Evolutionary conservation across 2,888 invertebrate species (phyloP), one percentile per base, ranked within the genome.

Genomic region (Lithophane semibrunnea): DNA sequence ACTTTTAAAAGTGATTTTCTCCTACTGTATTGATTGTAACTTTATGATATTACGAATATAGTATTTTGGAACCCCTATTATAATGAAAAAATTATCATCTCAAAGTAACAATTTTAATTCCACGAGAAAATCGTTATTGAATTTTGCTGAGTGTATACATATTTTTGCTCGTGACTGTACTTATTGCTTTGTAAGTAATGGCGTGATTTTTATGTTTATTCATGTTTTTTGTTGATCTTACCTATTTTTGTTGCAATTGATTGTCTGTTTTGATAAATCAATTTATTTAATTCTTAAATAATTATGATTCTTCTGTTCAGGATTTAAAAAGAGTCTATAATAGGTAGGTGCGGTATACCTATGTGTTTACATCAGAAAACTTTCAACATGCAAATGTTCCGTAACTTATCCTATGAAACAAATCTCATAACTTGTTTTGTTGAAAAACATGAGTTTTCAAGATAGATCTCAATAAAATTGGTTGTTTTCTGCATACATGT

Each of bases 171-270:
- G n/a, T n/a, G n/a, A n/a, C n/a, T n/a, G n/a, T n/a, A 56, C 54
- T 69, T 73, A 56, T 61, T 47, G 52, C n/a, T 69, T 18, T 54
- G 37, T 58, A 52, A 82, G 70, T 77, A 66, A 66, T 58, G 64
- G 56, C 64, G 24, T 67, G 44, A 49, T 56, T 66, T 58, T n/a
- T 24, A 58, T 52, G 24, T 77, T 63, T 63, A 18, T 29, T 49
- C 10, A 24, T 24, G 18, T 66, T 60, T 29, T 49, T 60, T 9
- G 58, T 29, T 47, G 49, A n/a, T 16, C 21, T 21, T 64, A 42
- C 49, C 2, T 42, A 52, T n/a, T 24, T n/a, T 42, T 5, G n/a
- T n/a, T 68, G 2, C 13, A 21, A 13, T 29, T 13, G 13, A 24
- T 58, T 24, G 13, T 24, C 13, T 24, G 7, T 24, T 58, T 58